Evolutionary conservation across 2,797 vertebrate genomes (phyloP).

Genomic region (Neolamprologus multifasciatus): DNA sequence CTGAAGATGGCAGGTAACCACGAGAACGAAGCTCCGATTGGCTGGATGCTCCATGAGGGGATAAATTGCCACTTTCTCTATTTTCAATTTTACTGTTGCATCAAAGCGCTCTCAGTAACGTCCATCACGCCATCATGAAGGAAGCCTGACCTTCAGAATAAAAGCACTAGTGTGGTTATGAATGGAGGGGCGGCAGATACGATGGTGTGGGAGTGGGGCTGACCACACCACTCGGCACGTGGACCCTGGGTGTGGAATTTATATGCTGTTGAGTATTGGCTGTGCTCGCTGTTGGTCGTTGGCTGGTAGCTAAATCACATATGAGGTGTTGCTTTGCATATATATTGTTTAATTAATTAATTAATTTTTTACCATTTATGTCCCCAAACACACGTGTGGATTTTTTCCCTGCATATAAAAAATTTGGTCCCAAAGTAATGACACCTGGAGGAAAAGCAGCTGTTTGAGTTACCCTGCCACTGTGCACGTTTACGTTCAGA

Average conservation of each 20-base stretch:
- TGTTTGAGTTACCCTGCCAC: background rate
- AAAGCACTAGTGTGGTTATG: background rate
- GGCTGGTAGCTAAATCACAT: background rate
- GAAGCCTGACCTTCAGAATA: background rate
- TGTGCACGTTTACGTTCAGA: fast-evolving
- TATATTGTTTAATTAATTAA: background rate
- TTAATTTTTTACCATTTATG: background rate
- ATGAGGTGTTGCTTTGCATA: background rate
- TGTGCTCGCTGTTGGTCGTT: background rate
- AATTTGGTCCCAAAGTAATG: background rate
- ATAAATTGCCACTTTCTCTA: background rate
- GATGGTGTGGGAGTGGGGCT: background rate
- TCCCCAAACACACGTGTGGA: background rate
- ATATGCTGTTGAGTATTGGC: background rate
- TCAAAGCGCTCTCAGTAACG: background rate
- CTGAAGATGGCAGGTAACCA: background rate
- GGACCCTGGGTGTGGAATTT: background rate
- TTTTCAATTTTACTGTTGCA: background rate
- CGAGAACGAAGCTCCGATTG: background rate
- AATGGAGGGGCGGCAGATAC: background rate
- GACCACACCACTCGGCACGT: background rate
- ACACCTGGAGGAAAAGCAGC: background rate
- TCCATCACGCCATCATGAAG: background rate
- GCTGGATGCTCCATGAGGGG: background rate
- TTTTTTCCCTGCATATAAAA: background rate